A percentile compares a stretch with the other conserved stretches of the same genome.
Evolutionary conservation across 2,888 invertebrate species (phyloP).

Genomic region (Caenorhabditis becei): DNA sequence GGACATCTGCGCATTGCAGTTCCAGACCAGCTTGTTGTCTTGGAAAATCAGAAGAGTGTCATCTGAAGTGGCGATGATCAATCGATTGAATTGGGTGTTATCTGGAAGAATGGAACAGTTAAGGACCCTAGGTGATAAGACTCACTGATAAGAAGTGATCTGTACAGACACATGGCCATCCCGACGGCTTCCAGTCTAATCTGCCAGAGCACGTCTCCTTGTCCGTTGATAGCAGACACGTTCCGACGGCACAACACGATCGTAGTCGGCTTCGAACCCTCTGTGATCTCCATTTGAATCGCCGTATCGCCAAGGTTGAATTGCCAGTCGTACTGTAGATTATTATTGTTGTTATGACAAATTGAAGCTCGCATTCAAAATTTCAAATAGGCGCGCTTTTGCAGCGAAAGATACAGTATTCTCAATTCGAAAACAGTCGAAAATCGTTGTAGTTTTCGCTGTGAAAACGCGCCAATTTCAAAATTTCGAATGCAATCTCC

Average conservation of each 20-base stretch:
- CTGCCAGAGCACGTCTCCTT: slow-evolving; percentile 59
- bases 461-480: no score
- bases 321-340: slow-evolving; percentile 71
- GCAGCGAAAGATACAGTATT: no score
- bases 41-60: slow-evolving; percentile 61
- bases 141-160: slow-evolving; percentile 32
- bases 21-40: slow-evolving; percentile 68
- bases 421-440: no score
- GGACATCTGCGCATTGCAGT: slow-evolving; percentile 60
- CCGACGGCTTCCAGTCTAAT: slow-evolving; percentile 68
- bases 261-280: slow-evolving; percentile 47
- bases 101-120: no score
- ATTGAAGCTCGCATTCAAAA: no score
- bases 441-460: no score
- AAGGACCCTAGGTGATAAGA: no score
- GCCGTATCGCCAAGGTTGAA: slow-evolving; percentile 68
- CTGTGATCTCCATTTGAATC: slow-evolving; percentile 56
- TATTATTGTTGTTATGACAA: no score
- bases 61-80: slow-evolving; percentile 55
- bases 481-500: no score
- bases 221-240: slow-evolving; percentile 49
- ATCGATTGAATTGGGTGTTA: slow-evolving; percentile 48
- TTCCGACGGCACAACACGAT: slow-evolving; percentile 68
- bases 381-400: no score
- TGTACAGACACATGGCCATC: slow-evolving; percentile 54